phyloP scores from a whole-genome alignment of 1,140 invertebrate species.

The Danaus melanippus region DNA sequence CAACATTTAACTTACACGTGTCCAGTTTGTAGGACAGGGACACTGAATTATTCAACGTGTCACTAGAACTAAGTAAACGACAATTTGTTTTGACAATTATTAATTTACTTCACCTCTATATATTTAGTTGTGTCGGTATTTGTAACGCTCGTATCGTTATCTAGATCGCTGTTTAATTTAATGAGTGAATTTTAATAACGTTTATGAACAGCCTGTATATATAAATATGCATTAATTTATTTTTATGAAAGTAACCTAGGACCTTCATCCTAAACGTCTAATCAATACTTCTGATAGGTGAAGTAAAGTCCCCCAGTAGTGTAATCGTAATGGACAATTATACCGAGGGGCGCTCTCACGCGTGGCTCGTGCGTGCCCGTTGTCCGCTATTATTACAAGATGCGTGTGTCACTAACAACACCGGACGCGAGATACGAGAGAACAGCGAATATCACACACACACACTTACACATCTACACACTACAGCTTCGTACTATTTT shows the following conservation, averaged over 20 bases:
- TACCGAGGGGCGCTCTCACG: constrained; percentile 65
- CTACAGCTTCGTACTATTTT: too few relatives aligned
- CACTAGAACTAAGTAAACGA: constrained; percentile 9
- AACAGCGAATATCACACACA: constrained; percentile 1
- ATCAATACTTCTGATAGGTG: too few relatives aligned
- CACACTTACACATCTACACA: too few relatives aligned
- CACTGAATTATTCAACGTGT: constrained; percentile 27
- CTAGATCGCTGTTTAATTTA: too few relatives aligned
- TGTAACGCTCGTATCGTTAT: too few relatives aligned
- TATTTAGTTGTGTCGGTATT: too few relatives aligned
- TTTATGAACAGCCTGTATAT: too few relatives aligned
- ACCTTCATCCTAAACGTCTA: too few relatives aligned
- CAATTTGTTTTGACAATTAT: constrained; percentile 5
- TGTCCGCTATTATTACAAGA: constrained; percentile 49
- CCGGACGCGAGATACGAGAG: constrained; percentile 4
- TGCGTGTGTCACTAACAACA: constrained; percentile 36
- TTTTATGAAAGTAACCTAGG: too few relatives aligned
- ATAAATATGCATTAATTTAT: too few relatives aligned
- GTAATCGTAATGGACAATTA: constrained; percentile 63
- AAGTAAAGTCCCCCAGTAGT: constrained; percentile 14
- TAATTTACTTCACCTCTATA: too few relatives aligned
- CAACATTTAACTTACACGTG: constrained; percentile 17
- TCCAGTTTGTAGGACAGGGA: constrained; percentile 11
- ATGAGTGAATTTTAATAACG: too few relatives aligned
- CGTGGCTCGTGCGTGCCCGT: constrained; percentile 57